A percentile compares a stretch with the other conserved stretches of the same genome.
phyloP scores from a whole-genome alignment of 2,113 vertebrate genomes.

The Lonchura striata region DNA sequence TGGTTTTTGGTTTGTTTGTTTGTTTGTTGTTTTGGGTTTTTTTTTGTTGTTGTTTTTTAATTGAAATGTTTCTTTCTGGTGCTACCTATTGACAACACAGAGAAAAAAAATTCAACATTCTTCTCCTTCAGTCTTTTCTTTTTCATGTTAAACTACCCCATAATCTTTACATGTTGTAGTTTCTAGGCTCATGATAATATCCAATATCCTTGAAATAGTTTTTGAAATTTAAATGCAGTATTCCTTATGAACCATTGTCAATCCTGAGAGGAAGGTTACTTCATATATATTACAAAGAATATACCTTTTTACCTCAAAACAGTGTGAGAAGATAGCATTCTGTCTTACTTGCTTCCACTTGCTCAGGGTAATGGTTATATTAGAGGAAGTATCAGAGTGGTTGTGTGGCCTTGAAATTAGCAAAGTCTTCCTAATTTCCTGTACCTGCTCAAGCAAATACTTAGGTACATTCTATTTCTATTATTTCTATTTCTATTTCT shows the following conservation, averaged over 20 bases:
- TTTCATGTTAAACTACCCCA: neutral
- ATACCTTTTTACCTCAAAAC: neutral
- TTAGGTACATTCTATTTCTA: neutral
- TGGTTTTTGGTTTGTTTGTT: neutral
- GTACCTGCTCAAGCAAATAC: neutral
- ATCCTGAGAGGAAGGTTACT: neutral
- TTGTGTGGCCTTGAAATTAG: neutral
- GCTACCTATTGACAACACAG: neutral
- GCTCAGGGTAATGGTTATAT: neutral
- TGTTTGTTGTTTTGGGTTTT: no score
- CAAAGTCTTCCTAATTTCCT: neutral
- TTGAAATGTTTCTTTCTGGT: neutral
- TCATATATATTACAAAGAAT: neutral
- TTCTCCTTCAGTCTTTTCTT: neutral
- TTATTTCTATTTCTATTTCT: neutral
- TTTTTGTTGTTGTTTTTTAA: neutral
- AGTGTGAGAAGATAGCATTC: accelerated
- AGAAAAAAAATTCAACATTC: neutral
- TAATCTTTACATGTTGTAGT: neutral
- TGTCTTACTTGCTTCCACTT: neutral
- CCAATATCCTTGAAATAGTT: neutral
- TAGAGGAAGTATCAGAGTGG: neutral
- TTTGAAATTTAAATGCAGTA: neutral
- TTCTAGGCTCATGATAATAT: neutral
- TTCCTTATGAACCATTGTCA: neutral